Evolutionary conservation across 2,797 vertebrate species (phyloP), one percentile per base, ranked within the genome.

Genomic region (Moxostoma hubbsi): DNA sequence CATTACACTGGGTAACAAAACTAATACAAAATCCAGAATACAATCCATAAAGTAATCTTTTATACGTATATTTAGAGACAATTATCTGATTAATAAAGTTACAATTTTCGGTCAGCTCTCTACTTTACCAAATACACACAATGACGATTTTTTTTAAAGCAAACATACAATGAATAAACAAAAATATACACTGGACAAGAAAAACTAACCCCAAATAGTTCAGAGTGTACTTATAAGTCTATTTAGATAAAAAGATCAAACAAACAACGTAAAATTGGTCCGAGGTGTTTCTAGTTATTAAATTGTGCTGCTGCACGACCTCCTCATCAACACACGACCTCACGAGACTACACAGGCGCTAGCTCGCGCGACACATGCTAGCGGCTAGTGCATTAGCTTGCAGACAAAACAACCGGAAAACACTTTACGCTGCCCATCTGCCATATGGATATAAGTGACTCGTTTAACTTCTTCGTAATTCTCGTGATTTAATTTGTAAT

Each of bases 371-470:
- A 58, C 62, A 66, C 69, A 75, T 61, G 81, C 71, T 68, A 78
- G 65, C 49, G 53, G 81, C 71, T 68, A 78, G 65, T 53, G 53
- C 67, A 46, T 72, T 75, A 81, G 81, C 78, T 75, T 64, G 51
- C 62, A 58, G 71, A 82, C 53, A 68, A 77, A 77, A 79, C 76
- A 82, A 77, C 80, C 78, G 53, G 58, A 79, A 70, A 55, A 64
- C 24, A 57, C 58, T 77, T 70, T 12, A 73, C 57, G 47, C 16
- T 11, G 50, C 65, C 9, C 62, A 49, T 53, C 43, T 50, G 13
- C 13, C 51, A 64, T 62, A 47, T 15, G 16, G 15, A n/a, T 47
- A 12, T 45, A 36, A n/a, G 9, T 5, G 7, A 58, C 4, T 13
- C 8, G 2, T 43, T 5, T 45, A 50, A n/a, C 5, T 53, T 46